phyloP scores from a whole-genome alignment of 2,888 invertebrate genomes.

The Diploptera punctata region DNA sequence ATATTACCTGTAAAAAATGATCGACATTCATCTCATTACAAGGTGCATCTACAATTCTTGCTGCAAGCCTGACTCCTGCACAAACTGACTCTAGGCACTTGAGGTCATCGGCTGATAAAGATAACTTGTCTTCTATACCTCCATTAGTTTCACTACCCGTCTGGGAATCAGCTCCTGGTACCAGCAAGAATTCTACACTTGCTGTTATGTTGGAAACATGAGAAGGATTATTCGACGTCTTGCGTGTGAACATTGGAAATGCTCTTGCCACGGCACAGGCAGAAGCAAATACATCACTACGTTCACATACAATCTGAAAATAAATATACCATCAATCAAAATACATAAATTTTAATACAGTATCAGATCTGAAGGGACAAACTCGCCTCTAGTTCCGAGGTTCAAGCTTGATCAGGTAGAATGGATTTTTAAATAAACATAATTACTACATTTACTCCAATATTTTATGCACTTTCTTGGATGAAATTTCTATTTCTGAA shows the following conservation, averaged over 20 bases:
- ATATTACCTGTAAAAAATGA: slow-evolving; percentile 78
- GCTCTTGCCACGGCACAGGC: slow-evolving; percentile 83
- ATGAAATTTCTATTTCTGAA: too few species aligned
- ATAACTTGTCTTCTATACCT: slow-evolving; percentile 43
- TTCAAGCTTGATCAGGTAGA: too few species aligned
- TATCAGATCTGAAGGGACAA: too few species aligned
- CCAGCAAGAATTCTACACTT: slow-evolving; percentile 63
- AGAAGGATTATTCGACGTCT: slow-evolving; percentile 52
- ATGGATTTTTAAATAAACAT: too few species aligned
- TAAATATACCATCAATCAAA: too few species aligned
- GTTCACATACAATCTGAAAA: slow-evolving; percentile 76
- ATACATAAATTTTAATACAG: too few species aligned
- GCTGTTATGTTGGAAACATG: slow-evolving; percentile 50
- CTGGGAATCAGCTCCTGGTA: slow-evolving; percentile 46
- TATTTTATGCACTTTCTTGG: too few species aligned
- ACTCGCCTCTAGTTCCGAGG: too few species aligned
- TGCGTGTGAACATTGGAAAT: slow-evolving; percentile 74
- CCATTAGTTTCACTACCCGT: slow-evolving; percentile 42
- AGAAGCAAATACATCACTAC: slow-evolving; percentile 76
- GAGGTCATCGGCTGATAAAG: slow-evolving; percentile 60
- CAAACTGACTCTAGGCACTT: slow-evolving; percentile 64
- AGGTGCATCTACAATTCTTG: slow-evolving; percentile 84
- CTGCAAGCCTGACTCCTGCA: slow-evolving; percentile 73
- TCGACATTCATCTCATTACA: slow-evolving; percentile 86
- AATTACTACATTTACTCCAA: too few species aligned